Conservation (phyloP, 2,113 vertebrate genomes). For the Poeciliopsis turrubarensis region DNA sequence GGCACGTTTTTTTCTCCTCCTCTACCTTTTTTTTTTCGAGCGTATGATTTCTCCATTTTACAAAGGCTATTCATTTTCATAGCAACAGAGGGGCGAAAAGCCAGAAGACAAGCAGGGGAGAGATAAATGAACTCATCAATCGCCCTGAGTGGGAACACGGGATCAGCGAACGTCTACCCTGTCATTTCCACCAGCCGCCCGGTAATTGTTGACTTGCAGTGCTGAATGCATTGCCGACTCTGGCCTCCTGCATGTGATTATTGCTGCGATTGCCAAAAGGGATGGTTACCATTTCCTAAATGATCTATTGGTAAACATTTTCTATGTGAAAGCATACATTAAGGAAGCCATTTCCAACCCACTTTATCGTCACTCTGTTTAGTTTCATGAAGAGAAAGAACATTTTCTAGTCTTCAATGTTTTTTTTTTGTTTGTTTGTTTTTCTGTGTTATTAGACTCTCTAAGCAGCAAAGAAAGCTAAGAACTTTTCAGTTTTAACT, state of each 20-base stretch:
- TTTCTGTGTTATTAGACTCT: not conserved
- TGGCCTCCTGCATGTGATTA: constrained; percentile 47
- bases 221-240: constrained; percentile 9
- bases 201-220: constrained; percentile 65
- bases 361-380: not conserved
- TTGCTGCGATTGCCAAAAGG: constrained; percentile 25
- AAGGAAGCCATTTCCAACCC: constrained; percentile 18
- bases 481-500: not conserved
- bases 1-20: not conserved
- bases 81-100: constrained; percentile 77
- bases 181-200: constrained; percentile 55
- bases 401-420: constrained; percentile 11
- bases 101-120: constrained; percentile 74
- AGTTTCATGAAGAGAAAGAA: constrained; percentile 11
- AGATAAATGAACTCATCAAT: constrained; percentile 87
- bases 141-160: constrained; percentile 52
- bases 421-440: not conserved
- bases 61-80: constrained; percentile 83
- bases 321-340: constrained; percentile 43
- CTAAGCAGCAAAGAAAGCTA: not conserved
- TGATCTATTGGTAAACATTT: constrained; percentile 51
- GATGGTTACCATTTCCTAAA: constrained; percentile 22
- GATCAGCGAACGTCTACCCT: constrained; percentile 44
- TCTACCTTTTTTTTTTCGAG: constrained; percentile 52
- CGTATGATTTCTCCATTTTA: constrained; percentile 79